Conservation (phyloP, 2,113 vertebrate genomes). For the Phalacrocorax aristotelis region DNA sequence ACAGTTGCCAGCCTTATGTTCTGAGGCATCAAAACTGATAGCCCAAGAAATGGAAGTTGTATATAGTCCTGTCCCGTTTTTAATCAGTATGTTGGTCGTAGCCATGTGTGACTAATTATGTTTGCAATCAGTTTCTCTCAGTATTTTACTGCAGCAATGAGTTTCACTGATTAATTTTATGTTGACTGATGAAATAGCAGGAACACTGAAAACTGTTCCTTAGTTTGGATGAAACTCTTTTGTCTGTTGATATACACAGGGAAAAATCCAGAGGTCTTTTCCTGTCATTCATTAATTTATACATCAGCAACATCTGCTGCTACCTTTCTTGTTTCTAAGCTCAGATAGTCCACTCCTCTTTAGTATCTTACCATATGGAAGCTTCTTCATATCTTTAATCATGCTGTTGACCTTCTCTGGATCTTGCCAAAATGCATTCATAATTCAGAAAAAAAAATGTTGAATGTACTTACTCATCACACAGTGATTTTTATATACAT, state of each 20-base stretch:
- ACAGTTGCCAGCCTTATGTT: neutral
- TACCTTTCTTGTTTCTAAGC: neutral
- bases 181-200: neutral
- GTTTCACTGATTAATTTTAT: slow-evolving; percentile 49
- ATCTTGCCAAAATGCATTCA: neutral
- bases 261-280: neutral
- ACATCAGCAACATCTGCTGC: slow-evolving; percentile 33
- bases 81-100: slow-evolving; percentile 9
- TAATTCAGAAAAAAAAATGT: neutral
- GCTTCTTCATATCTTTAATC: slow-evolving; percentile 31
- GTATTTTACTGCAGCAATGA: slow-evolving; percentile 45
- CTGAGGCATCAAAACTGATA: neutral
- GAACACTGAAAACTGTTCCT: neutral
- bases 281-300: slow-evolving; percentile 12
- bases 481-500: slow-evolving; percentile 32
- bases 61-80: neutral
- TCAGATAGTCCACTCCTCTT: neutral
- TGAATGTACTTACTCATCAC: slow-evolving; percentile 12
- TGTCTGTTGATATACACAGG: neutral
- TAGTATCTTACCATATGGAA: slow-evolving; percentile 27
- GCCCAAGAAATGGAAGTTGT: neutral
- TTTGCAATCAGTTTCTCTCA: slow-evolving; percentile 22
- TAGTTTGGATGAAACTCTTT: slow-evolving; percentile 2
- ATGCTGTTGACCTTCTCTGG: slow-evolving; percentile 1
- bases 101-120: neutral